Evolutionary conservation across 1,140 invertebrate species (phyloP).

Genomic region (Cheumatopsyche charites): DNA sequence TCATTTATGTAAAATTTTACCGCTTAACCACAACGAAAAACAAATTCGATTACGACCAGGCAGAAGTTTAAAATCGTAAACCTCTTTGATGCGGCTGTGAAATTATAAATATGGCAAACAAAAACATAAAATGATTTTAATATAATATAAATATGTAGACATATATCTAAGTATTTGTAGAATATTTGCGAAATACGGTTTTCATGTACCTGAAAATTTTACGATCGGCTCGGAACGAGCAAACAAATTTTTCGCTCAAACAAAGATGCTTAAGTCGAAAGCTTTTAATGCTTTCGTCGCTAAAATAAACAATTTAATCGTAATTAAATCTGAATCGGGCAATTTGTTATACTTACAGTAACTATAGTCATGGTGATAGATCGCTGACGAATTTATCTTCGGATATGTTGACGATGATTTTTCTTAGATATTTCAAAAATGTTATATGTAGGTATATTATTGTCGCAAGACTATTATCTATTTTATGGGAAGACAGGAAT

Average conservation of each 20-base stretch:
- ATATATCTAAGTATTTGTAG: neutral
- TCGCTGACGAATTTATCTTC: neutral
- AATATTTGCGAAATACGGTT: neutral
- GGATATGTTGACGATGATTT: neutral
- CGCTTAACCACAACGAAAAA: neutral
- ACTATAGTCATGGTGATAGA: neutral
- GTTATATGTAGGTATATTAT: neutral
- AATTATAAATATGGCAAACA: neutral
- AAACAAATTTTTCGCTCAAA: neutral
- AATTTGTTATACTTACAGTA: conserved; percentile 1
- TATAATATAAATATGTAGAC: neutral
- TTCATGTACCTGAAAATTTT: too few species aligned
- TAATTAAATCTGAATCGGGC: neutral
- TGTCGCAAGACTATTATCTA: neutral
- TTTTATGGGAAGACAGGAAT: conserved; percentile 13
- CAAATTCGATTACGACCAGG: neutral
- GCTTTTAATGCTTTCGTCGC: neutral
- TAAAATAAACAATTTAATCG: neutral
- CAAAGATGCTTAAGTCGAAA: neutral
- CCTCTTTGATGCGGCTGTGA: neutral
- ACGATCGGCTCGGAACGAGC: too few species aligned
- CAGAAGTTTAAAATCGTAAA: neutral
- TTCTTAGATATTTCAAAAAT: neutral
- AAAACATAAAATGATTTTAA: neutral
- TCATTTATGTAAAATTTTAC: too few species aligned